Conservation (phyloP, 2,113 vertebrate genomes). For the Anas platyrhynchos region DNA sequence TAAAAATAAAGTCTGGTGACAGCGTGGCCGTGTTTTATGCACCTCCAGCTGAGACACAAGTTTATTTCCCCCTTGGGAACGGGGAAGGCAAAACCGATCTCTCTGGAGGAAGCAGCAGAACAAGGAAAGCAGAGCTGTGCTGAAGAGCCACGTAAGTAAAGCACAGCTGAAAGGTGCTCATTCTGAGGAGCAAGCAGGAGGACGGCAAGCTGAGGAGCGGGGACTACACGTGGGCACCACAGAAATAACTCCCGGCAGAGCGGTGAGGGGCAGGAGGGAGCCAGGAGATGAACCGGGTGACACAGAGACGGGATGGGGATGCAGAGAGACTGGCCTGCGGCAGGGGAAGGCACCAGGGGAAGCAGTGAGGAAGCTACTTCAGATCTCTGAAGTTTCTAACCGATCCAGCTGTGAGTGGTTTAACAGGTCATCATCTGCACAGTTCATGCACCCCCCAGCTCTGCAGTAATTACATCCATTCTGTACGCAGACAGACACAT, state of each 20-base stretch:
- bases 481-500: background rate
- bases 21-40: background rate
- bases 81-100: background rate
- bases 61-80: background rate
- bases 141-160: background rate
- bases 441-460: background rate
- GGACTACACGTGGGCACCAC: background rate
- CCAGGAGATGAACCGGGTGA: background rate
- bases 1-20: background rate
- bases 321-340: accelerated
- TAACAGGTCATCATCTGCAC: background rate
- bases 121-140: background rate
- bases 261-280: background rate
- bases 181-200: background rate
- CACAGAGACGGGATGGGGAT: background rate
- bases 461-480: background rate
- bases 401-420: background rate
- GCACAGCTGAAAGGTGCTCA: background rate
- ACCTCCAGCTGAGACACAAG: background rate
- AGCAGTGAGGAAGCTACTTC: background rate
- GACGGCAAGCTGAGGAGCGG: background rate
- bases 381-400: background rate
- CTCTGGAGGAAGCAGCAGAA: background rate
- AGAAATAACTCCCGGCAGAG: background rate
- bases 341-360: background rate